Evolutionary conservation across 2,888 invertebrate genomes (phyloP), one percentile per base, ranked within the genome.

Genomic region (Amphimallon solstitiale): DNA sequence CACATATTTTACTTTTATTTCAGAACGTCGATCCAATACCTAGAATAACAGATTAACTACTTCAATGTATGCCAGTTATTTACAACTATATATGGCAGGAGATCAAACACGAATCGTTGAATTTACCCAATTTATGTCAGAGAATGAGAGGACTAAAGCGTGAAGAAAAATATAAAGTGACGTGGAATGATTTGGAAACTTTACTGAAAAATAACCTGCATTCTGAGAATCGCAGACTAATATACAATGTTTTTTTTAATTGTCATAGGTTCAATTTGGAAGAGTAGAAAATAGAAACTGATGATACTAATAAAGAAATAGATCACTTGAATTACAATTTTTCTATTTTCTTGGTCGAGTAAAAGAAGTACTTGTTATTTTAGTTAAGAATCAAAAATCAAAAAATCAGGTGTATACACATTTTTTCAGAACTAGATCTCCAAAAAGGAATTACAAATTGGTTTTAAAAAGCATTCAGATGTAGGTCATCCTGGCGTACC

Each of bases 141-240:
- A 87, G 92, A 82, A 89, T 79, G 17, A 84, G 83, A 72, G 84
- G 84, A 0, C 82, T 82, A 7, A 89, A 90, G 17, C 87, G 91
- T 70, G 95, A 97, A 74, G 97, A 97, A 76, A 95, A 95, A 75
- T 97, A 97, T 84, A 89, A 93, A 48, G 87, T 93, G 23, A 88
- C 97, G 80, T 98, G 97, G 92, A 86, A 88, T 29, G 97, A 98
- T 79, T 81, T 97, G 49, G 97, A 97, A 79, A 89, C 89, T 9
- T 85, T 96, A 37, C 84, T 97, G 0, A 90, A 92, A 62, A 88
- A 89, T 21, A 92, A 93, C 79, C 87, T 91, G 23, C 91, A 91
- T 60, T 92, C 95, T 0, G 85, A 90, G 2, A 90, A 89, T 71
- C 97, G 97, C 78, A 88, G 89, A 68, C 88, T 89, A 65, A 86